Evolutionary conservation across 2,888 invertebrate species (phyloP).

Genomic region (Diloba caeruleocephala): DNA sequence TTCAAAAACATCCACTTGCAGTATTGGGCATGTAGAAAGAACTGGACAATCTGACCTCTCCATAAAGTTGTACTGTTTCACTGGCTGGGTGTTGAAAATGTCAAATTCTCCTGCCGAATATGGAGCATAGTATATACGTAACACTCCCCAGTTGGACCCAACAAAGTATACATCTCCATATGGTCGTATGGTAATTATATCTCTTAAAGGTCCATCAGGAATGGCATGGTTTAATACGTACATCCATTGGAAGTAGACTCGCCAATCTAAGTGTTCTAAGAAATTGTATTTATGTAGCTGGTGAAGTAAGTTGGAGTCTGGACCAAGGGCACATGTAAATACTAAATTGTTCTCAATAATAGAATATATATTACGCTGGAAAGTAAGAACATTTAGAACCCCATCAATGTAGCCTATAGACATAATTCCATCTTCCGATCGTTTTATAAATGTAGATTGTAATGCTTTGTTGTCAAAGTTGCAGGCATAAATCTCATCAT

Average conservation of each 20-base stretch:
- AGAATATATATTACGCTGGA: conserved; percentile 65
- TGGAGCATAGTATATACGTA: conserved; percentile 75
- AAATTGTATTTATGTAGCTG: conserved; percentile 65
- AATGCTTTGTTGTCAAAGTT: conserved; percentile 46
- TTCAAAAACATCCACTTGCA: conserved; percentile 75
- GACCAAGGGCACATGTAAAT: conserved; percentile 54
- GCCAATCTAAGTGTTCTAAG: conserved; percentile 75
- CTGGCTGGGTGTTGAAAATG: conserved; percentile 65
- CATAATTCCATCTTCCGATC: conserved; percentile 61
- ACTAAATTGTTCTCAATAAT: conserved; percentile 49
- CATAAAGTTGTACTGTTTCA: conserved; percentile 76
- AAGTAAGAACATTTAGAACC: conserved; percentile 65
- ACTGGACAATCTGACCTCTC: conserved; percentile 71
- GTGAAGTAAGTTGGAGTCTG: conserved; percentile 61
- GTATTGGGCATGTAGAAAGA: conserved; percentile 69
- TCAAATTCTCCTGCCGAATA: conserved; percentile 68
- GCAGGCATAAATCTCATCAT: conserved; percentile 66
- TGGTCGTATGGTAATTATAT: conserved; percentile 66
- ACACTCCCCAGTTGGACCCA: conserved; percentile 73
- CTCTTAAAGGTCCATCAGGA: conserved; percentile 68
- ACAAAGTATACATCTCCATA: conserved; percentile 78
- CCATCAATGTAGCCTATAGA: conserved; percentile 63
- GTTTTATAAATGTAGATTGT: conserved; percentile 40
- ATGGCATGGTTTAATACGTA: conserved; percentile 61
- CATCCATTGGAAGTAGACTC: conserved; percentile 74